phyloP scores from a whole-genome alignment of 2,797 vertebrate genomes.

The Huso huso region DNA sequence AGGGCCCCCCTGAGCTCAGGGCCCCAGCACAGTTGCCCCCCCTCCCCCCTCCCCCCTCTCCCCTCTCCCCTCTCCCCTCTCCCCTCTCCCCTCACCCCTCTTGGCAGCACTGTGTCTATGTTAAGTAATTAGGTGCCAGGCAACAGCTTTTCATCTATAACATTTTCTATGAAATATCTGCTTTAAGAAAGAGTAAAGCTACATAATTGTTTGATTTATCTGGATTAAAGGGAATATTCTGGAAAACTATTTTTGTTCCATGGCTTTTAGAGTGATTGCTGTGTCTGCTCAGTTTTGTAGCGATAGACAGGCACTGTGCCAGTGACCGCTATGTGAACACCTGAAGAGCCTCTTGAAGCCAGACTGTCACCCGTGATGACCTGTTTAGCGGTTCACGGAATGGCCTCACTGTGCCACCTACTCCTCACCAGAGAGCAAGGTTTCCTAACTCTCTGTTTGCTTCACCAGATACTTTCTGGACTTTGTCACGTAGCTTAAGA shows the following conservation, averaged over 20 bases:
- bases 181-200: background rate
- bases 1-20: background rate
- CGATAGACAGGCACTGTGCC: too few species aligned
- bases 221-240: conserved; percentile 34
- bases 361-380: too few species aligned
- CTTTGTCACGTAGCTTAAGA: conserved; percentile 34
- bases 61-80: background rate
- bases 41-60: background rate
- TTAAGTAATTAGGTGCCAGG: background rate
- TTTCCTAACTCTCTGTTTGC: conserved; percentile 12
- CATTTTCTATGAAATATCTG: too few species aligned
- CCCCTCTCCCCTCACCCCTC: background rate
- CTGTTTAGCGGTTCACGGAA: too few species aligned
- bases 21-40: background rate
- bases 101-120: background rate
- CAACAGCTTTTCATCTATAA: too few species aligned
- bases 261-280: too few species aligned
- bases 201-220: conserved; percentile 1
- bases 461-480: conserved; percentile 27
- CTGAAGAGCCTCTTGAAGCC: too few species aligned
- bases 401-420: too few species aligned
- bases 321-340: too few species aligned
- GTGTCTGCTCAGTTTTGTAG: too few species aligned
- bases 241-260: too few species aligned
- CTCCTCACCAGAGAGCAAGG: too few species aligned